Base-by-base conservation (phyloP, 1,140 invertebrate species). In the Pemphigus obesinymphae region DNA sequence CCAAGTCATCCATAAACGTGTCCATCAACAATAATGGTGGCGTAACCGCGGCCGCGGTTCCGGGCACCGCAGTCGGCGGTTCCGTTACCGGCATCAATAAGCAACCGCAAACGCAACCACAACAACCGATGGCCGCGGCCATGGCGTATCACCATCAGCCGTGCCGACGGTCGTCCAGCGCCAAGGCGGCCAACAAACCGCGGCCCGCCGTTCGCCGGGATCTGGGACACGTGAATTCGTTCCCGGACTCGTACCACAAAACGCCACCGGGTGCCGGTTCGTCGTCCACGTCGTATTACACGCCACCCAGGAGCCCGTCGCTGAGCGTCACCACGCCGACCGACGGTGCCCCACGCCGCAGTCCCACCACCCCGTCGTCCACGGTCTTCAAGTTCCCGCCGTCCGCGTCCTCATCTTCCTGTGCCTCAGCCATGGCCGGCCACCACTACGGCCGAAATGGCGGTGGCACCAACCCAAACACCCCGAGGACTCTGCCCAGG, bases 301-400 rank as follows among this genome's bases (percentile, higher is more conserved):
- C 63, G 48, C 66, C 61, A 0, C 61, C 80, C 0, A 45, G 63
- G 66, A 82, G 82, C 8, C 66, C 82, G 34, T 72, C 68, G 23
- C 26, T 73, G 82, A 82, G 68, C 50, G 63, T 58, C 50, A 72
- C 66, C 45, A 72, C 82, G 15, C 50, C 68, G 26, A 73, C 66
- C n/a, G 66, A 70, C n/a, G 26, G 15, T 6, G 37, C 37, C 0
- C 82, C 70, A 2, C 63, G 68, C 11, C 66, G 53, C 17, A 82
- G 82, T 29, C 82, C 82, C 1, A 73, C 29, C 26, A 82, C 82
- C 2, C 68, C 82, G 37, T 82, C 82, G 63, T 72, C 63, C 26
- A 34, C 68, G 5, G 82, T 73, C 20, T 82, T 82, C 15, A 82
- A 82, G 53, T 82, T 82, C 34, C 68, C 50, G 29, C 70, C 50